These are phyloP conservation scores for Arion vulgaris DNA, from an alignment of 1,140 invertebrate genomes.

Conservation along the genomic window DNA sequence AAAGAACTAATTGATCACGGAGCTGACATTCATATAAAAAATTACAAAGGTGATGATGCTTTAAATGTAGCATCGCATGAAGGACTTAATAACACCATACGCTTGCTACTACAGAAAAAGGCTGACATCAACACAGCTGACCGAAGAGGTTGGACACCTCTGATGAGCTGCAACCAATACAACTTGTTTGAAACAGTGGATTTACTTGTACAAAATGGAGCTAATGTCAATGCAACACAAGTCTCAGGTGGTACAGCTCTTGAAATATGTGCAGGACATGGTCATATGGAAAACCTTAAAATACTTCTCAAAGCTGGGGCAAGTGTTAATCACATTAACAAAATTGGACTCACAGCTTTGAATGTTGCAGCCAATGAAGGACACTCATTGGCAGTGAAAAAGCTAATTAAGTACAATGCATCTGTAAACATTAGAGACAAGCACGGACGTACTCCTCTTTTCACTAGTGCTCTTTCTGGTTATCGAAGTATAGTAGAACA, in stretches of 20 bases:
- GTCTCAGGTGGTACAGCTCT: conserved; percentile 31
- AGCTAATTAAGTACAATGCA: conserved; percentile 3
- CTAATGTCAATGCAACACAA: conserved; percentile 17
- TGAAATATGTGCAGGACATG: conserved; percentile 27
- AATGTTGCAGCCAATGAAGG: conserved; percentile 9
- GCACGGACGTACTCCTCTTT: conserved; percentile 19
- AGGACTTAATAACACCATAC: conserved; percentile 4
- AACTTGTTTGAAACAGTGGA: conserved; percentile 8
- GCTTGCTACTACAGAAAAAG: background rate
- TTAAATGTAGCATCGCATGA: background rate
- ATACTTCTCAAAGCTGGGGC: conserved; percentile 14
- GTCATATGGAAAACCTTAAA: conserved; percentile 19
- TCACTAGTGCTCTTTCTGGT: conserved; percentile 22
- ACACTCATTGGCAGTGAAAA: background rate
- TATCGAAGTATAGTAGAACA: conserved; percentile 29
- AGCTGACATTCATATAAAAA: conserved; percentile 22
- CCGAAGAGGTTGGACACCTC: conserved; percentile 8
- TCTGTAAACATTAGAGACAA: conserved; percentile 6
- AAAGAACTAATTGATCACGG: conserved; percentile 1
- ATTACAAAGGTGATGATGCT: conserved; percentile 13
- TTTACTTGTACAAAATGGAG: conserved; percentile 3
- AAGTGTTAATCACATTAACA: conserved; percentile 16
- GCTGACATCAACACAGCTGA: conserved; percentile 8
- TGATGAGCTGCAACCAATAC: conserved; percentile 15
- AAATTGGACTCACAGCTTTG: conserved; percentile 22